Evolutionary conservation across 2,113 vertebrate genomes (phyloP).

Genomic region (Oenanthe melanoleuca): DNA sequence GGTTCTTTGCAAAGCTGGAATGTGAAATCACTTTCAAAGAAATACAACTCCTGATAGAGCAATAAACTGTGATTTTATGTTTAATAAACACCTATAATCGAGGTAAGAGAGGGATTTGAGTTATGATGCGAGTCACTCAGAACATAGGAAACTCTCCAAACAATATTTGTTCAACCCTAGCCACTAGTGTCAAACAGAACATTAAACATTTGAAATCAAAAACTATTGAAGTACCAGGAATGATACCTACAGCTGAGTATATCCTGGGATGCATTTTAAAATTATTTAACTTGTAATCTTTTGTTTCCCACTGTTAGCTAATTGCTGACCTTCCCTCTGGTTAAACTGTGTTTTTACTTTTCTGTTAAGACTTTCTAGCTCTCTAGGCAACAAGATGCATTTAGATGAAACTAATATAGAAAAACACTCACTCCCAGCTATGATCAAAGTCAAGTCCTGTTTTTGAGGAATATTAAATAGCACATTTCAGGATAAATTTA

Average conservation of each 20-base stretch:
- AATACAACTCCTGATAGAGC: neutral
- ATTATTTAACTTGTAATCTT: neutral
- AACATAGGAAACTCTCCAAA: neutral
- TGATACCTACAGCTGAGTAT: neutral
- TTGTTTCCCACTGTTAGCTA: neutral
- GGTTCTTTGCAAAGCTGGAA: neutral
- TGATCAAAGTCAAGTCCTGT: neutral
- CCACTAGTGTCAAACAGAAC: neutral
- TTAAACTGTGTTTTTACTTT: neutral
- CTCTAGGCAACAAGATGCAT: neutral
- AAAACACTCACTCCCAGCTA: neutral
- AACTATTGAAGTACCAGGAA: neutral
- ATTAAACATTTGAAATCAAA: neutral
- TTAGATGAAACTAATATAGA: neutral
- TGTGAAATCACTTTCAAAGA: neutral
- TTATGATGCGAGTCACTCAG: neutral
- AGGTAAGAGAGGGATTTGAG: neutral
- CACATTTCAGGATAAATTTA: neutral
- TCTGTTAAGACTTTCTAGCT: neutral
- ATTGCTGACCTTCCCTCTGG: neutral
- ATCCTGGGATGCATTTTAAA: neutral
- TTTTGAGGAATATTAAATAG: neutral
- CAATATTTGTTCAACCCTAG: neutral
- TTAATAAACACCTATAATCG: neutral
- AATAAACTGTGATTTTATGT: neutral